phyloP scores from a whole-genome alignment of 2,113 vertebrate species.

The Otocyon megalotis region DNA sequence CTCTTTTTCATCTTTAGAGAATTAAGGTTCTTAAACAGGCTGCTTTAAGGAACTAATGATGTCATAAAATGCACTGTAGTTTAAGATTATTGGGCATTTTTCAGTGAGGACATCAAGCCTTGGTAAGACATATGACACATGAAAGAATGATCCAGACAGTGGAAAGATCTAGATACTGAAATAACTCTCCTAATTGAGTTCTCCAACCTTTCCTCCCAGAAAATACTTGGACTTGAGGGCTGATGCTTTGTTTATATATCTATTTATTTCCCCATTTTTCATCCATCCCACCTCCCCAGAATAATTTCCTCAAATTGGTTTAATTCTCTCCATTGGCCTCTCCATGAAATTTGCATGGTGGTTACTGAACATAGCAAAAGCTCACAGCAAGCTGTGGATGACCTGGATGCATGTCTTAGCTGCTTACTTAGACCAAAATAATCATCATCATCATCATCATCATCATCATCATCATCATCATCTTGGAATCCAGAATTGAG shows the following conservation, averaged over 20 bases:
- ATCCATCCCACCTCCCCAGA: not conserved
- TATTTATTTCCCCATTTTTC: not conserved
- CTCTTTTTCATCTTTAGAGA: constrained; percentile 24
- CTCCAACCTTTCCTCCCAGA: not conserved
- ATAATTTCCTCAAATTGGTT: not conserved
- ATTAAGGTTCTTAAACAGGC: constrained; percentile 22
- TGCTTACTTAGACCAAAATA: not conserved
- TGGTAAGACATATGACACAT: not conserved
- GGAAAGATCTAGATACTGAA: not conserved
- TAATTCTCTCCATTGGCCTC: not conserved
- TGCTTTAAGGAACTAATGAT: not conserved
- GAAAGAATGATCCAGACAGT: not conserved
- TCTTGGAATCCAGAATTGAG: not conserved
- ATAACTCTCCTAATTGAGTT: not conserved
- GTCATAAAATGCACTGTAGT: not conserved
- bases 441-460: not conserved
- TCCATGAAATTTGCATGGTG: not conserved
- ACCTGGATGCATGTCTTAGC: not conserved
- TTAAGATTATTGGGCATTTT: not conserved
- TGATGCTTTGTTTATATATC: not conserved
- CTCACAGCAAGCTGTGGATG: not conserved
- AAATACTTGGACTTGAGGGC: not conserved
- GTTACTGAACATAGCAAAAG: not conserved
- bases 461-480: constrained; percentile 16
- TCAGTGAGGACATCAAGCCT: not conserved